Evolutionary conservation across 2,888 invertebrate genomes (phyloP), one percentile per base, ranked within the genome.

Genomic region (Agrochola circellaris): DNA sequence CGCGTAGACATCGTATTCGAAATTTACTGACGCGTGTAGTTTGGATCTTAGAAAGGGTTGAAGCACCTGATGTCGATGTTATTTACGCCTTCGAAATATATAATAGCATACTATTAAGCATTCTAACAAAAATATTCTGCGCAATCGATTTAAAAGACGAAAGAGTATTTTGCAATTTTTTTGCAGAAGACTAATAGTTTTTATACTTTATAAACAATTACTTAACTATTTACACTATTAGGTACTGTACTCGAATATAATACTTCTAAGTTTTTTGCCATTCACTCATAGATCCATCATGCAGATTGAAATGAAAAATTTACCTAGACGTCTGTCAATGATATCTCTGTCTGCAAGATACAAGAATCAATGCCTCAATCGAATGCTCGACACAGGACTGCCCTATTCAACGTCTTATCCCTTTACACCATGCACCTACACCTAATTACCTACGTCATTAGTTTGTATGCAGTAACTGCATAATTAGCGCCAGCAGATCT

Each of bases 401-500:
- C n/a, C 23, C 26, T 3, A 81, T 60, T 61, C 81, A 42, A 51
- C 34, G 30, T 61, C 67, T 56, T 45, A 45, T 34, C 17, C 9
- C 20, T 54, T 30, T 34, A 51, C 20, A 58, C 68, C n/a, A 58
- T 45, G 48, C 23, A 60, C n/a, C n/a, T 9, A 51, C 26, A 68
- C 45, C n/a, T 82, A 73, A 77, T 85, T 77, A 74, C 83, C 54
- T 62, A 66, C 60, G 65, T 78, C 70, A 62, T 84, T 71, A 78
- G 68, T 71, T 77, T 51, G 77, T 73, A 61, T 83, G 82, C 77
- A 45, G 69, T 56, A 30, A 64, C 61, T 45, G 65, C 61, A 79
- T 84, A 84, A 86, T 84, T 86, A 84, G 71, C 58, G 45, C n/a
- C 71, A 73, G n/a, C 67, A 74, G 69, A 66, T 75, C 72, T 81